A percentile compares a stretch with the other conserved stretches of the same genome.
Evolutionary conservation across 2,797 vertebrate genomes (phyloP).

Genomic region (Coranthus polyacanthus): DNA sequence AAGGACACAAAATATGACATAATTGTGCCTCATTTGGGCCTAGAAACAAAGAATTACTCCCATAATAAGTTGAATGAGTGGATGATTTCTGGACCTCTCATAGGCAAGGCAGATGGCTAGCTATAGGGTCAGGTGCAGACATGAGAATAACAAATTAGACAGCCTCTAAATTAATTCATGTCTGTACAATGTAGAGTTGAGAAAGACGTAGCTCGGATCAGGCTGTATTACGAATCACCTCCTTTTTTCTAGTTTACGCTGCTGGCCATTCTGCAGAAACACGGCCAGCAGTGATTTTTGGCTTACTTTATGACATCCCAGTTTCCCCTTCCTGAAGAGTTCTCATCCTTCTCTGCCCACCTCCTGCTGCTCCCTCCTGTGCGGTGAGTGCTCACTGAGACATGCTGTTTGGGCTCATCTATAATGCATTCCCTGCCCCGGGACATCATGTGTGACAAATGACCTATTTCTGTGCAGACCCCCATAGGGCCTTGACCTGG

Average conservation of each 20-base stretch:
- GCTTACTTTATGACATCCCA: conserved; percentile 56
- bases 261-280: conserved; percentile 12
- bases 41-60: conserved; percentile 62
- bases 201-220: conserved; percentile 20
- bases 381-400: conserved; percentile 84
- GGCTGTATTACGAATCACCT: conserved; percentile 1
- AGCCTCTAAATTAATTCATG: conserved; percentile 49
- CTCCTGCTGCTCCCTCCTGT: conserved; percentile 75
- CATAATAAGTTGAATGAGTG: conserved; percentile 56
- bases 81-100: conserved; percentile 56
- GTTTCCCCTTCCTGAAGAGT: conserved; percentile 72
- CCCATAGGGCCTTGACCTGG: conserved; percentile 85
- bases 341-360: conserved; percentile 64
- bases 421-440: conserved; percentile 86
- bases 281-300: conserved; percentile 55
- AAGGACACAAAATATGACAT: conserved; percentile 45
- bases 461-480: conserved; percentile 89
- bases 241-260: conserved; percentile 8
- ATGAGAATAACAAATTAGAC: conserved; percentile 78
- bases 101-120: conserved; percentile 74
- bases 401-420: conserved; percentile 87
- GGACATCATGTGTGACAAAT: conserved; percentile 90
- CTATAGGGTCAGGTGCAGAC: conserved; percentile 78
- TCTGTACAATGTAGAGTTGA: conserved; percentile 30
- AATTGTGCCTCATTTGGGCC: conserved; percentile 41